phyloP scores from a whole-genome alignment of 2,113 vertebrate species.

The Hemiscyllium ocellatum region DNA sequence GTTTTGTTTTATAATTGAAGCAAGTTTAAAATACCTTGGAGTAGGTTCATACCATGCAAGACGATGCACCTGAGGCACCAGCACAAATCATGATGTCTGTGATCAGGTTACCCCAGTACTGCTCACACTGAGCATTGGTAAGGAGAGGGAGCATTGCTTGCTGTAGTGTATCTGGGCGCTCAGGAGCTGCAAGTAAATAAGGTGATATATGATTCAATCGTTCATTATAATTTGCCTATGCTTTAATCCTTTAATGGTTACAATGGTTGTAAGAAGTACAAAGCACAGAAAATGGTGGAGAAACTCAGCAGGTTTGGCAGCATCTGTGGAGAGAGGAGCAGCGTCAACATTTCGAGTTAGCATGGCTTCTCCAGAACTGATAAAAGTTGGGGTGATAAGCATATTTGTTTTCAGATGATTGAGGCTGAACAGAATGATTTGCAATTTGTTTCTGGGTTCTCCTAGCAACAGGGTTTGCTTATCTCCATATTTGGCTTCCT shows the following conservation, averaged over 20 bases:
- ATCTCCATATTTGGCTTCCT: neutral
- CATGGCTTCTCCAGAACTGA: too few relatives aligned
- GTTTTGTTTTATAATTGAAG: neutral
- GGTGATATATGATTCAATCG: neutral
- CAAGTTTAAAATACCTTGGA: neutral
- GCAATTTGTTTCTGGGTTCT: neutral
- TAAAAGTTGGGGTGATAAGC: neutral
- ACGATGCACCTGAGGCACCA: constrained; percentile 64
- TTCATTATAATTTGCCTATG: neutral
- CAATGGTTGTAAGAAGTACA: neutral
- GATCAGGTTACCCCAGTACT: constrained; percentile 64
- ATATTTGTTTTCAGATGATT: neutral
- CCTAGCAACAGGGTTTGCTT: neutral
- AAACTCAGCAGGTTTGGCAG: too few relatives aligned
- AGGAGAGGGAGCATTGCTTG: constrained; percentile 72
- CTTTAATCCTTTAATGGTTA: neutral
- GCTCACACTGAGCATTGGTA: constrained; percentile 56
- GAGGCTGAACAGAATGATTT: neutral
- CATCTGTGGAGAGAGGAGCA: too few relatives aligned
- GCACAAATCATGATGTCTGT: constrained; percentile 69
- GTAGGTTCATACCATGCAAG: constrained; percentile 66
- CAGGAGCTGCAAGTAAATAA: constrained; percentile 50
- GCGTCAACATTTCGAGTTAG: too few relatives aligned
- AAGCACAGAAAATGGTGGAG: too few relatives aligned
- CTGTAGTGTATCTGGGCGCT: constrained; percentile 64